These are phyloP conservation scores for Limanda limanda DNA, from an alignment of 2,113 vertebrate species.

Conservation along the genomic window DNA sequence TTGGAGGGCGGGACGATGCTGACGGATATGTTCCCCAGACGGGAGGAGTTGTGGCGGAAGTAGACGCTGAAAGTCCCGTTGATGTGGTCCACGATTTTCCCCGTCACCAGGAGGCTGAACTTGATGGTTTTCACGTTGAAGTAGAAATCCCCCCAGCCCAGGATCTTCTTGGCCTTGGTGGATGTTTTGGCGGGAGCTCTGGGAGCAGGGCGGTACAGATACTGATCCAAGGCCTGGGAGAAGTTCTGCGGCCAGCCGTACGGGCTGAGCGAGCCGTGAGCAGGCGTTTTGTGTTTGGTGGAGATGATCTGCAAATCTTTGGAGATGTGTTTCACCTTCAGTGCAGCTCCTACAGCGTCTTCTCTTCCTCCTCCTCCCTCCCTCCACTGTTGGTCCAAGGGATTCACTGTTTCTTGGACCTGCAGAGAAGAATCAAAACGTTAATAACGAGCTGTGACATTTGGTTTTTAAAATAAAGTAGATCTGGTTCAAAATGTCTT, in stretches of 20 bases:
- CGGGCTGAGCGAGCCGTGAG: constrained; percentile 57
- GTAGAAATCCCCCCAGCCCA: constrained; percentile 85
- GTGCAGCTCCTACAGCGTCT: constrained; percentile 38
- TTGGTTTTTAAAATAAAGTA: no score
- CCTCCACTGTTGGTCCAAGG: constrained; percentile 42
- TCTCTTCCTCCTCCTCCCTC: constrained; percentile 28
- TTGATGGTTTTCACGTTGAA: constrained; percentile 83
- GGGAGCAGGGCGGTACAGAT: constrained; percentile 57
- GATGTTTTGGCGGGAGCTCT: constrained; percentile 69
- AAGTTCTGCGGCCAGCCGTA: constrained; percentile 75
- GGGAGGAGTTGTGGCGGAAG: constrained; percentile 85
- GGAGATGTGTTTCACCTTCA: constrained; percentile 71
- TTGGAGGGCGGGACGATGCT: constrained; percentile 84
- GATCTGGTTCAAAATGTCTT: neutral
- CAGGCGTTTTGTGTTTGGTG: constrained; percentile 71
- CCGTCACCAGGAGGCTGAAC: constrained; percentile 83
- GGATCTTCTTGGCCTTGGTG: constrained; percentile 82
- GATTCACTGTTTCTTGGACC: constrained; percentile 64
- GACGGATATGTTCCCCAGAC: constrained; percentile 82
- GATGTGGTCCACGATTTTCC: constrained; percentile 85
- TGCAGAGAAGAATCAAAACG: constrained; percentile 18
- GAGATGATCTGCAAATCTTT: constrained; percentile 77
- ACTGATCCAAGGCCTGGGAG: constrained; percentile 72
- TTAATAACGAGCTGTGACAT: neutral
- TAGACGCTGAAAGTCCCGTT: constrained; percentile 85